Conservation (phyloP, 2,888 invertebrate genomes). For the Torymus texanus region DNA sequence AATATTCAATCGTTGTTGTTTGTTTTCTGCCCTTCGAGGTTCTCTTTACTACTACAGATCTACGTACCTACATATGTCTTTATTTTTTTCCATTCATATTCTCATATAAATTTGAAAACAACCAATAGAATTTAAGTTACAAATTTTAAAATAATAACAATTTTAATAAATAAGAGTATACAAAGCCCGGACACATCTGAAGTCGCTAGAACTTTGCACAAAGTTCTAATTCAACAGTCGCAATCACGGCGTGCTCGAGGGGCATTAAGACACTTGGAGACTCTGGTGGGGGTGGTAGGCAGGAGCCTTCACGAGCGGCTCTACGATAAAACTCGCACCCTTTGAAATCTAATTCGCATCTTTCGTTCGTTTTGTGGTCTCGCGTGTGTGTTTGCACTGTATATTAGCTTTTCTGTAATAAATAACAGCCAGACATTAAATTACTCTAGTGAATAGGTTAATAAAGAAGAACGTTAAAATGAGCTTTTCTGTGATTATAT, state of each 20-base stretch:
- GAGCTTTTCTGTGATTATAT: no score
- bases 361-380: constrained; percentile 3
- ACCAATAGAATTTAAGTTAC: no score
- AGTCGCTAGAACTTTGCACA: no score
- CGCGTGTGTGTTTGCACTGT: not conserved
- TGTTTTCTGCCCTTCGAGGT: constrained; percentile 13
- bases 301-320: not conserved
- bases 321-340: constrained; percentile 4
- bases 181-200: no score
- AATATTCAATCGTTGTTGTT: constrained; percentile 15
- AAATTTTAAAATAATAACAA: no score
- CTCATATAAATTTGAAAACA: no score
- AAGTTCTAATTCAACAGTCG: constrained; percentile 25
- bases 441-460: no score
- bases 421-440: not conserved
- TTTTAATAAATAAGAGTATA: no score
- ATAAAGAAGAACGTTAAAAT: no score
- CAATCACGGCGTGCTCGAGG: constrained; percentile 12
- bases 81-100: no score
- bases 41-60: not conserved
- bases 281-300: not conserved
- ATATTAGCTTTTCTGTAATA: not conserved
- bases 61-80: no score
- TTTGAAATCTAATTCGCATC: not conserved
- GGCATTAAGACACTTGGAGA: constrained; percentile 11